These are phyloP conservation scores for Euplexia lucipara DNA, from an alignment of 2,888 invertebrate species.

Conservation along the genomic window DNA sequence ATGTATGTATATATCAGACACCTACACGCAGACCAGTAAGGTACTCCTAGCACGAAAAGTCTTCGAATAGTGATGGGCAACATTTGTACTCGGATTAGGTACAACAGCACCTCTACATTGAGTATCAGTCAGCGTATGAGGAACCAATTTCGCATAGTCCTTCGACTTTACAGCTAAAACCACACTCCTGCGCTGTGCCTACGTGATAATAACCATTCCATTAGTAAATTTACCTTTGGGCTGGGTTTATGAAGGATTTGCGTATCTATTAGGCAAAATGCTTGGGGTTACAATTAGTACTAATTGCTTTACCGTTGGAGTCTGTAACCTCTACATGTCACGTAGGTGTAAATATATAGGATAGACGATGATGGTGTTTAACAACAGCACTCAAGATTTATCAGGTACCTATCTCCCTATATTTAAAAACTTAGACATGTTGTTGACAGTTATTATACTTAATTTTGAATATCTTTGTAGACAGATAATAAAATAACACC, in stretches of 20 bases:
- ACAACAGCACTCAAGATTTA: conserved; percentile 3
- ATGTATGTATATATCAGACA: too few relatives aligned
- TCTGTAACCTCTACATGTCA: conserved; percentile 9
- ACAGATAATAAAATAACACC: too few relatives aligned
- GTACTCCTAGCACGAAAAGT: too few relatives aligned
- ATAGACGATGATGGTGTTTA: not conserved
- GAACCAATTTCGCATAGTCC: too few relatives aligned
- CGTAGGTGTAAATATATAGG: not conserved
- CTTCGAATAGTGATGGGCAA: too few relatives aligned
- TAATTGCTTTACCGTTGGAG: conserved; percentile 50
- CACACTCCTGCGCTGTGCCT: conserved; percentile 18
- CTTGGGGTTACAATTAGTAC: conserved; percentile 53
- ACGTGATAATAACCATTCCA: conserved; percentile 48
- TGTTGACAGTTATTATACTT: not conserved
- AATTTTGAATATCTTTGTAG: too few relatives aligned
- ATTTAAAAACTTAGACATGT: not conserved
- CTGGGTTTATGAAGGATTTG: conserved; percentile 29
- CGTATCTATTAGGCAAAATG: conserved; percentile 37
- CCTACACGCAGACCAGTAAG: too few relatives aligned
- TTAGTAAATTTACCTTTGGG: conserved; percentile 45
- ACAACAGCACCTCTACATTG: too few relatives aligned
- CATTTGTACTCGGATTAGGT: too few relatives aligned
- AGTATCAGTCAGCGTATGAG: too few relatives aligned
- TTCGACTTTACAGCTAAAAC: conserved; percentile 18
- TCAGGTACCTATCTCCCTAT: not conserved